phyloP scores from a whole-genome alignment of 2,113 vertebrate genomes.

The Zingel zingel region DNA sequence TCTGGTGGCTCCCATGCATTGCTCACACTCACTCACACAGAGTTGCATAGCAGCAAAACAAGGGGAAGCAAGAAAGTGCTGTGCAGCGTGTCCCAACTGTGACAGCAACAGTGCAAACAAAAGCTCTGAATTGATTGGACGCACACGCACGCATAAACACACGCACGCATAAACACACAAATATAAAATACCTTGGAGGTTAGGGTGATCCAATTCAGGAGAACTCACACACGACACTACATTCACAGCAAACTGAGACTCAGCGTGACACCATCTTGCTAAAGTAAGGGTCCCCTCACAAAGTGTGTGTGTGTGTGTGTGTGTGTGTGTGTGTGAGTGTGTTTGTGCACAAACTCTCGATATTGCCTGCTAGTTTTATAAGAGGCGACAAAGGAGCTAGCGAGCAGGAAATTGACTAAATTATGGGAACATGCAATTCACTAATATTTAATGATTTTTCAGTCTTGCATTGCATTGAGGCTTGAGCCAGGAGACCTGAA shows the following conservation, averaged over 20 bases:
- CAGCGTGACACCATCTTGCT: constrained; percentile 58
- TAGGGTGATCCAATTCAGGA: constrained; percentile 56
- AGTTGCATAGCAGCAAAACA: constrained; percentile 55
- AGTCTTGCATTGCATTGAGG: background rate
- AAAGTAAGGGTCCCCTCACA: constrained; percentile 59
- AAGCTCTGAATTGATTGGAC: constrained; percentile 53
- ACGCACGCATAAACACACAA: background rate
- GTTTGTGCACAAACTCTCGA: background rate
- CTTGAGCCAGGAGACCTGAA: background rate
- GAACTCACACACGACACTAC: constrained; percentile 29
- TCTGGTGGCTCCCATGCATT: constrained; percentile 11
- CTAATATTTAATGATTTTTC: background rate
- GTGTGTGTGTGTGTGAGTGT: too few relatives aligned
- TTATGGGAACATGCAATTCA: background rate
- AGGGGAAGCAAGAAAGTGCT: constrained; percentile 52
- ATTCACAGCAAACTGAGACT: constrained; percentile 72
- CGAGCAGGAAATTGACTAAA: background rate
- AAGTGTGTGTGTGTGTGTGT: background rate
- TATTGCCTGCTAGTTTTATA: background rate
- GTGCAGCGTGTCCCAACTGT: constrained; percentile 48
- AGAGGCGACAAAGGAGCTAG: background rate
- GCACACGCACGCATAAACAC: background rate
- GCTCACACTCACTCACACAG: constrained; percentile 14
- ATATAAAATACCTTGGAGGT: constrained; percentile 34
- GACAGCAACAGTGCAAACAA: constrained; percentile 60